Percentiles rank a stretch among this genome's conserved stretches.
Evolutionary conservation across 2,888 invertebrate species (phyloP).

Genomic region (Ferrisia virgata): DNA sequence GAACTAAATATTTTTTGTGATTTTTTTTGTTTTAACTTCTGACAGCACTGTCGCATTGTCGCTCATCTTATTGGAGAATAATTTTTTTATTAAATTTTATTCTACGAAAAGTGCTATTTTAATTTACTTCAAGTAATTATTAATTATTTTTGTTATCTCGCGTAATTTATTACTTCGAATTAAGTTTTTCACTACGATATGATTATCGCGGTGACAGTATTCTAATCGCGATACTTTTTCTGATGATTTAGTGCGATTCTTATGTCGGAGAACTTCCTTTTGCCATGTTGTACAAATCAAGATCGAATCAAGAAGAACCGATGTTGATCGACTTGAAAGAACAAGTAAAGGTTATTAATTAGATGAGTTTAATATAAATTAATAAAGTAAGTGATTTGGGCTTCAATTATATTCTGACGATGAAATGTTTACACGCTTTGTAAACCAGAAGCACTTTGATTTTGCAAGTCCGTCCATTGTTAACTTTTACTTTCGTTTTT

Average conservation of each 20-base stretch:
- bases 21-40: too few relatives aligned
- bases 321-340: not conserved
- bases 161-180: not conserved
- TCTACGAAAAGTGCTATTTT: not conserved
- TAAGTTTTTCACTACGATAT: not conserved
- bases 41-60: too few relatives aligned
- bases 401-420: not conserved
- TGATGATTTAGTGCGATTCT: not conserved
- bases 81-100: not conserved
- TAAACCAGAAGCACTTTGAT: not conserved
- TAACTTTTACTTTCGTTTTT: not conserved
- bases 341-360: slow-evolving; percentile 30
- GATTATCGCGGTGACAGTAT: not conserved
- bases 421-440: not conserved
- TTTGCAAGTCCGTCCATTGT: not conserved
- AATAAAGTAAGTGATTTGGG: not conserved
- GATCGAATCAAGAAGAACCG: not conserved
- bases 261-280: not conserved
- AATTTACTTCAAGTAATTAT: not conserved
- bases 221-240: not conserved
- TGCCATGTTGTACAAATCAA: not conserved
- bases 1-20: too few relatives aligned
- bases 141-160: not conserved
- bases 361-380: not conserved
- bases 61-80: not conserved